A percentile compares a stretch with the other conserved stretches of the same genome.
These are phyloP conservation scores for Girardinus metallicus DNA, from an alignment of 2,797 vertebrate species.

Conservation along the genomic window DNA sequence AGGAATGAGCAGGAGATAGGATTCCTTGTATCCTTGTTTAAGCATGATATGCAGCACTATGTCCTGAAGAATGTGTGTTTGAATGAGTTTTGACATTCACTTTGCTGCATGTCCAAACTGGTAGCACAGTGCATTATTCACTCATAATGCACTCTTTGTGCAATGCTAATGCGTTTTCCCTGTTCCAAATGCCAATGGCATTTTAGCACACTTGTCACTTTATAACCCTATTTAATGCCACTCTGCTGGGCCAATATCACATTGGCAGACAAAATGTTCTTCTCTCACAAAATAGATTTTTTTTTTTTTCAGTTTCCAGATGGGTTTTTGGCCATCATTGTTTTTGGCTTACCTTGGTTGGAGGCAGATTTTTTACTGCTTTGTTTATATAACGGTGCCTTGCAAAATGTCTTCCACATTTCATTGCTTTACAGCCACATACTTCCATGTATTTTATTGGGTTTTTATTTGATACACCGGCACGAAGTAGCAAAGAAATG, in stretches of 20 bases:
- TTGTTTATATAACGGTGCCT: constrained; percentile 6
- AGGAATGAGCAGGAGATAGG: constrained; percentile 65
- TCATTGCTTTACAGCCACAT: not conserved
- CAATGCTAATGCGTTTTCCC: constrained; percentile 85
- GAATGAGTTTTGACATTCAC: constrained; percentile 93
- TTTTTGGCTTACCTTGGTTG: not conserved
- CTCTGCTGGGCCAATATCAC: constrained; percentile 34
- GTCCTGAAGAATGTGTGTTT: constrained; percentile 89
- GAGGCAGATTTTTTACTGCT: constrained; percentile 20
- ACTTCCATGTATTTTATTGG: not conserved
- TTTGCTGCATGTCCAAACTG: constrained; percentile 92
- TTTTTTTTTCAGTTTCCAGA: not conserved
- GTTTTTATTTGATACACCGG: not conserved
- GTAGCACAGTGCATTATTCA: constrained; percentile 92
- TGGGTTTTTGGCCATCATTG: constrained; percentile 11
- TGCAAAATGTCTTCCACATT: not conserved
- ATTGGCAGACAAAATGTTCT: constrained; percentile 53
- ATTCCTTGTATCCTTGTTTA: constrained; percentile 74
- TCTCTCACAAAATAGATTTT: constrained; percentile 29
- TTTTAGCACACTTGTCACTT: constrained; percentile 71
- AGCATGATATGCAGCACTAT: constrained; percentile 84
- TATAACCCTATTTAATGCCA: constrained; percentile 67
- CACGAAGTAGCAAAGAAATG: not conserved
- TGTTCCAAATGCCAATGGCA: constrained; percentile 69
- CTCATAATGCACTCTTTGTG: constrained; percentile 85